Conservation (phyloP, 2,113 vertebrate genomes). For the Chinchilla lanigera region DNA sequence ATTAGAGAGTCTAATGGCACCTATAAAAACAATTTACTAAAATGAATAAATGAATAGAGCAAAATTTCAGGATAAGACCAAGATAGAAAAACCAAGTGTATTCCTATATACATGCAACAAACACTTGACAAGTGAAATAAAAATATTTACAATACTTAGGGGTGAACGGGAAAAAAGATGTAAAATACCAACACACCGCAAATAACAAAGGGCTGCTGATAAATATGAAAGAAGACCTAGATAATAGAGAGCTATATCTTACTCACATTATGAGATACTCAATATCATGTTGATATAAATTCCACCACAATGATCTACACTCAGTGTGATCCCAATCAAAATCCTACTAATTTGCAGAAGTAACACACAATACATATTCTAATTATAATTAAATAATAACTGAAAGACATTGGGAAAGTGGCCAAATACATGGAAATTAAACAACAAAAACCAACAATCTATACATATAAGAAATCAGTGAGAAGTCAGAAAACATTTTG, state of each 20-base stretch:
- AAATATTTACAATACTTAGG: background rate
- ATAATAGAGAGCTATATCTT: background rate
- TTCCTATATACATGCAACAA: background rate
- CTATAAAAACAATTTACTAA: background rate
- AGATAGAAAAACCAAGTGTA: background rate
- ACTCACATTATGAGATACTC: background rate
- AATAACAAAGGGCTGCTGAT: background rate
- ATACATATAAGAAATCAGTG: background rate
- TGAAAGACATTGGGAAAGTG: background rate
- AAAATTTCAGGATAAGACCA: background rate
- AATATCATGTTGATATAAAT: background rate
- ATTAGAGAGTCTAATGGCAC: background rate
- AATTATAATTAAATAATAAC: background rate
- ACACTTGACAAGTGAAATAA: slow-evolving; percentile 11
- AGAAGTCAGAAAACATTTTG: no score
- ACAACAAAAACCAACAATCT: background rate
- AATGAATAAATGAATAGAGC: background rate
- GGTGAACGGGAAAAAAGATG: background rate
- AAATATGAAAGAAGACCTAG: background rate
- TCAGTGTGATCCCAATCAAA: background rate
- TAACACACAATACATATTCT: background rate
- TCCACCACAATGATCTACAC: background rate
- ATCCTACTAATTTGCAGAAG: background rate
- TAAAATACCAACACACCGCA: background rate
- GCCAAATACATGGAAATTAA: background rate